Conservation (phyloP, 2,888 invertebrate genomes). For the Ochropleura plecta region DNA sequence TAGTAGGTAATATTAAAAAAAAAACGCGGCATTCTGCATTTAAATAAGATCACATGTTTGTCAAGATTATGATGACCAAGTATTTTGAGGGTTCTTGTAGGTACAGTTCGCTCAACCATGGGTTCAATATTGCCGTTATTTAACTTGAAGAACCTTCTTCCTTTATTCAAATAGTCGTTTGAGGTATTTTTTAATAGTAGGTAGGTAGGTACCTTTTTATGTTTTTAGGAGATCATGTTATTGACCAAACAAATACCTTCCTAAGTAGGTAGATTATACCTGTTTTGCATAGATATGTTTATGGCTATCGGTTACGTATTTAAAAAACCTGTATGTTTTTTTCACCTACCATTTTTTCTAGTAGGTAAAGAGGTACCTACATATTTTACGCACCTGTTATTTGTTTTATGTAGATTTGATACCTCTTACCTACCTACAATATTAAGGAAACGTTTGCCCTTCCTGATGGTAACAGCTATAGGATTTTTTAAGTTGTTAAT, state of each 20-base stretch:
- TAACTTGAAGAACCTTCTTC: neutral
- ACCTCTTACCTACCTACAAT: conserved; percentile 2
- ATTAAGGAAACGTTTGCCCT: no score
- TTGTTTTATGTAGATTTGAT: neutral
- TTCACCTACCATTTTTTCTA: neutral
- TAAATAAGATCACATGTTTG: conserved; percentile 1
- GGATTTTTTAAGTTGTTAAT: neutral
- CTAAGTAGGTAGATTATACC: neutral
- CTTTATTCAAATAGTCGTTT: conserved; percentile 1
- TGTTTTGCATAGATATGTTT: conserved; percentile 9
- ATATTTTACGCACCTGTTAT: neutral
- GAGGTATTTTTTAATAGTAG: neutral
- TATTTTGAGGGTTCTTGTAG: neutral
- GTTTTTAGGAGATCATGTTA: neutral
- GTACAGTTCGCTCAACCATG: neutral
- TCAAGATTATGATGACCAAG: neutral
- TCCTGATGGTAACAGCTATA: neutral
- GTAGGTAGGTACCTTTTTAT: neutral
- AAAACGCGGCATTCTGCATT: neutral
- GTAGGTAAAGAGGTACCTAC: neutral
- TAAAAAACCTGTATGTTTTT: conserved; percentile 20
- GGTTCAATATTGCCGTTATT: neutral
- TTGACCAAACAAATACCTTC: neutral
- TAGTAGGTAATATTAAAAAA: neutral
- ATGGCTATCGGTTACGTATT: neutral